Percentiles rank a stretch among this genome's conserved stretches.
phyloP scores from a whole-genome alignment of 2,113 vertebrate species.

The Neogobius melanostomus region DNA sequence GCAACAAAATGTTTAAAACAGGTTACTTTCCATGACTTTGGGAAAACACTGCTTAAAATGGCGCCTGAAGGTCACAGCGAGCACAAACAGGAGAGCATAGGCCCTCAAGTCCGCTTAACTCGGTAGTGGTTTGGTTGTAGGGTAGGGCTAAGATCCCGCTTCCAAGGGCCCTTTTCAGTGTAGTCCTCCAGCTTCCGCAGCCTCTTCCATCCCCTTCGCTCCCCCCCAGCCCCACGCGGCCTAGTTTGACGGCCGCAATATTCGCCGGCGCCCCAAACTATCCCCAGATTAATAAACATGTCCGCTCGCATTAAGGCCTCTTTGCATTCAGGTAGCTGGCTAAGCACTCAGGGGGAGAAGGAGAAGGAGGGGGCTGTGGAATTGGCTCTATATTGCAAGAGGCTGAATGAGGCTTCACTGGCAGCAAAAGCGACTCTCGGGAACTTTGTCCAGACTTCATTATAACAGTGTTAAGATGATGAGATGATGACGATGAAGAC shows the following conservation, averaged over 20 bases:
- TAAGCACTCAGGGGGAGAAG: conserved; percentile 54
- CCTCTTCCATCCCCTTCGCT: conserved; percentile 44
- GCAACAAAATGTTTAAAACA: no score
- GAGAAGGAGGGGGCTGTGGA: conserved; percentile 26
- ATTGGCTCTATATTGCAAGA: conserved; percentile 44
- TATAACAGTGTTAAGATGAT: no score
- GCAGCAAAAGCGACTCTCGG: conserved; percentile 22
- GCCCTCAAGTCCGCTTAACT: conserved; percentile 65
- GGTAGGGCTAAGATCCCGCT: conserved; percentile 53
- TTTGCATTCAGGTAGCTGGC: conserved; percentile 76
- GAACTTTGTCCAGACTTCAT: conserved; percentile 12
- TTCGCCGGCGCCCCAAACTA: conserved; percentile 76
- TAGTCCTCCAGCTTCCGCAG: conserved; percentile 38
- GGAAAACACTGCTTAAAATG: no score
- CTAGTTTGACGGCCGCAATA: conserved; percentile 79
- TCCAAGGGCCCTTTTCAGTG: conserved; percentile 50
- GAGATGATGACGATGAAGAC: background rate
- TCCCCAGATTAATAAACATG: conserved; percentile 78
- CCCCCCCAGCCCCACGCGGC: conserved; percentile 67
- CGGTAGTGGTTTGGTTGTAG: conserved; percentile 51
- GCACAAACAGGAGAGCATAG: conserved; percentile 61
- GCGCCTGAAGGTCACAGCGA: conserved; percentile 5
- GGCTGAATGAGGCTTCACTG: conserved; percentile 29
- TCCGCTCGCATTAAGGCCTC: conserved; percentile 74
- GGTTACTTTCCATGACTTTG: no score